Percentiles rank a stretch among this genome's conserved stretches.
Conservation (phyloP, 2,797 vertebrate genomes). For the Argya squamiceps region DNA sequence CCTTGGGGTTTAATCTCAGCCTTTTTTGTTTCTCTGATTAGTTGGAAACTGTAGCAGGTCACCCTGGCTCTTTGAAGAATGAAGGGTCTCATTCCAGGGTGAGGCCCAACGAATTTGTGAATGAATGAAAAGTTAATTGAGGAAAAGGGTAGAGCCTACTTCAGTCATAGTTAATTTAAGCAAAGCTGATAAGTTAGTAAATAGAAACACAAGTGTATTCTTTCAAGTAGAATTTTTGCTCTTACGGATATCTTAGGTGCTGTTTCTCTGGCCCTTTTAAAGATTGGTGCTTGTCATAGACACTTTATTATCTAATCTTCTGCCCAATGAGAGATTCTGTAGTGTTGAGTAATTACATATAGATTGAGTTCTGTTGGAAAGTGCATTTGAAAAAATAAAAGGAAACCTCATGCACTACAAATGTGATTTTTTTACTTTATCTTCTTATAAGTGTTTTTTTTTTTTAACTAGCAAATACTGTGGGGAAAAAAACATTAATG, state of each 20-base stretch:
- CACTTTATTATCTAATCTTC: slow-evolving; percentile 64
- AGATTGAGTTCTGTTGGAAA: slow-evolving; percentile 29
- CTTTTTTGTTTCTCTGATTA: slow-evolving; percentile 70
- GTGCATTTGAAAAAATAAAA: slow-evolving; percentile 23
- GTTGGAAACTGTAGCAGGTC: slow-evolving; percentile 74
- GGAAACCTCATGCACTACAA: background rate
- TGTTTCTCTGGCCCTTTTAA: slow-evolving; percentile 49
- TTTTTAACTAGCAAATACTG: background rate
- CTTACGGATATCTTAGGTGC: slow-evolving; percentile 58
- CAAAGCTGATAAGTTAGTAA: slow-evolving; percentile 65
- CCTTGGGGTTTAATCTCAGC: slow-evolving; percentile 63
- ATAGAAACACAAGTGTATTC: slow-evolving; percentile 58
- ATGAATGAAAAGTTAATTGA: slow-evolving; percentile 81
- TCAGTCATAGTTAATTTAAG: slow-evolving; percentile 71
- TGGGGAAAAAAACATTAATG: background rate
- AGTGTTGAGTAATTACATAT: slow-evolving; percentile 54
- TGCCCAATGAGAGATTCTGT: slow-evolving; percentile 62
- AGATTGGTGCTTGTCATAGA: slow-evolving; percentile 50
- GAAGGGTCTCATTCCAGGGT: slow-evolving; percentile 75
- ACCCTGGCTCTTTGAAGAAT: slow-evolving; percentile 74
- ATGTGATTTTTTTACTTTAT: background rate
- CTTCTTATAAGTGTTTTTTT: background rate
- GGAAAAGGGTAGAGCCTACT: slow-evolving; percentile 72
- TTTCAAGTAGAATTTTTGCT: slow-evolving; percentile 61
- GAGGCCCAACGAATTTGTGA: slow-evolving; percentile 77